A percentile compares a stretch with the other conserved stretches of the same genome.
phyloP scores from a whole-genome alignment of 2,113 vertebrate genomes.

The Microcebus jonahi region DNA sequence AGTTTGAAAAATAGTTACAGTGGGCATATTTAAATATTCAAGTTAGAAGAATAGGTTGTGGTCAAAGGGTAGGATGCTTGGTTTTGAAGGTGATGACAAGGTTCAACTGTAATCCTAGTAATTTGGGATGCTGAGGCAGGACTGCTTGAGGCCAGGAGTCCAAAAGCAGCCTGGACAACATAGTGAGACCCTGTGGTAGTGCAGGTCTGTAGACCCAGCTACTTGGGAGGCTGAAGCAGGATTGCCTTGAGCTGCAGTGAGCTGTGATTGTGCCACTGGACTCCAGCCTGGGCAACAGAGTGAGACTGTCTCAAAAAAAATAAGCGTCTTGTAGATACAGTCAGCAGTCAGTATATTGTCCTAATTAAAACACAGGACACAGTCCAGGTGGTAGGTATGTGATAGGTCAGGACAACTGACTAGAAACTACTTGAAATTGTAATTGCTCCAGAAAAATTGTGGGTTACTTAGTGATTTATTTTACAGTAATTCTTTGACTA shows the following conservation, averaged over 20 bases:
- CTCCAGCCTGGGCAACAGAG: too few relatives aligned
- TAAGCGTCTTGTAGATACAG: background rate
- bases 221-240: too few relatives aligned
- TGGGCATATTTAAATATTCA: background rate
- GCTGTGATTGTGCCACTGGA: too few relatives aligned
- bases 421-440: background rate
- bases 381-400: background rate
- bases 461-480: background rate
- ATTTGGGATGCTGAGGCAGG: too few relatives aligned
- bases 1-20: slow-evolving; percentile 6
- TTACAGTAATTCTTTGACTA: slow-evolving; percentile 6
- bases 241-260: too few relatives aligned
- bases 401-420: background rate
- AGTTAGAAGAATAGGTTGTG: background rate
- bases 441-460: background rate
- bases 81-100: background rate
- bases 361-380: background rate
- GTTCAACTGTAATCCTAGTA: background rate
- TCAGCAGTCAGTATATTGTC: background rate
- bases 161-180: too few relatives aligned
- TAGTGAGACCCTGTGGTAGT: too few relatives aligned
- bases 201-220: too few relatives aligned
- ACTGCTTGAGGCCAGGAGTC: too few relatives aligned
- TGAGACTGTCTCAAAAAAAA: background rate
- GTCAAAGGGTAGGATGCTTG: background rate